Percentiles rank a stretch among this genome's conserved stretches.
phyloP scores from a whole-genome alignment of 1,140 invertebrate species.

The Drosophila sucinea region DNA sequence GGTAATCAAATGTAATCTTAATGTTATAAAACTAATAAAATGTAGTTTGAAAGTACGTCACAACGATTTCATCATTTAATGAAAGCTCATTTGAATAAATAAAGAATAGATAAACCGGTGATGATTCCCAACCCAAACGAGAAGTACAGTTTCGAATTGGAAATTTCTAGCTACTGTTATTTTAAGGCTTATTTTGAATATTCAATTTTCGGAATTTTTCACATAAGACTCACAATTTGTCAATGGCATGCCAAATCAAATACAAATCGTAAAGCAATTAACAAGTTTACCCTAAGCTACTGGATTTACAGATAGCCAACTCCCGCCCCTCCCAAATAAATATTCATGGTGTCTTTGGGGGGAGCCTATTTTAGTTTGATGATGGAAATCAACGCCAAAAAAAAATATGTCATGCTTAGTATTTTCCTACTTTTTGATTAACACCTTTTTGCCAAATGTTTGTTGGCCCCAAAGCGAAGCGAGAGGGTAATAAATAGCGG shows the following conservation, averaged over 20 bases:
- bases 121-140: background rate
- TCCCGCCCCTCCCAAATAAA: background rate
- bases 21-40: conserved; percentile 5
- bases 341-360: background rate
- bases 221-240: conserved; percentile 40
- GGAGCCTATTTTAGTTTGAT: conserved; percentile 24
- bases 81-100: background rate
- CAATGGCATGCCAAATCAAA: conserved; percentile 57
- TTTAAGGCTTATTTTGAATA: conserved; percentile 25
- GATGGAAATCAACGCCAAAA: conserved; percentile 3
- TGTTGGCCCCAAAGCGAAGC: conserved; percentile 2
- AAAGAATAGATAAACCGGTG: background rate
- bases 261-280: conserved; percentile 49
- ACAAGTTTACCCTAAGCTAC: conserved; percentile 31
- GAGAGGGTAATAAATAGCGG: conserved; percentile 12
- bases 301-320: background rate
- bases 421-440: conserved; percentile 55
- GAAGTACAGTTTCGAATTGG: conserved; percentile 19
- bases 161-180: conserved; percentile 24
- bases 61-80: conserved; percentile 2
- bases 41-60: background rate
- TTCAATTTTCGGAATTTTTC: conserved; percentile 45
- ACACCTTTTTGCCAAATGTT: conserved; percentile 36
- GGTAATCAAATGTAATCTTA: background rate
- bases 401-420: conserved; percentile 36